Base-by-base conservation (phyloP, 2,113 vertebrate species). In the Thalassarche chlororhynchos region DNA sequence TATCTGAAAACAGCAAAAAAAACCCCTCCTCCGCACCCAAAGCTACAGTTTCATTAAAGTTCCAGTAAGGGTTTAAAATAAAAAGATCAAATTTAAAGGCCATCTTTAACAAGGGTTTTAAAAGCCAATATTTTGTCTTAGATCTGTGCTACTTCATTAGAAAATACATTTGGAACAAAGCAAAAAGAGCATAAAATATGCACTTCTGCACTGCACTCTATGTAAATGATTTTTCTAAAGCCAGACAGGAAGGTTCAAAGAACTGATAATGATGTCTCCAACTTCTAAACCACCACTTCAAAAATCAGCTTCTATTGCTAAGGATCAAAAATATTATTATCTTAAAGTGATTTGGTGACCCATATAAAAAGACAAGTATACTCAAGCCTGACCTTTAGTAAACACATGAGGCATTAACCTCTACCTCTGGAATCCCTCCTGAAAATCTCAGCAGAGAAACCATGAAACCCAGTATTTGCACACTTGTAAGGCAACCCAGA, bases 241-340 rank as follows among this genome's bases (percentile, higher is more conserved):
- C 74, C 62, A 95, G 89, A 85, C 77, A 79, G 91, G 81, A 87
- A 87, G 36, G 81, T 96, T 93, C 93, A 96, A 92, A 97, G 94
- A 95, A 66, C 69, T 82, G 94, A 97, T 92, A 96, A 89, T 69
- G 72, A 52, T 89, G 89, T 80, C 93, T 95, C 81, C 77, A 91
- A 38, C 70, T 92, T 96, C 65, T 93, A 96, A 97, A 92, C 84
- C 54, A 83, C 64, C 79, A 87, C 89, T 96, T 97, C 80, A 96
- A 89, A 95, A 97, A 93, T 89, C 40, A 89, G 24, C 38, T 84
- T 84, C 38, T 79, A 54, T 32, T 91, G 61, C 72, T 85, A 82
- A 64, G 54, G 80, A 91, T 93, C 69, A 97, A 97, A 97, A 94
- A 95, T 65, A 76, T 12, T 85, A 95, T 83, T 92, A 89, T 90